Evolutionary conservation across 1,140 invertebrate species (phyloP).

Genomic region (Calosoma granatense): DNA sequence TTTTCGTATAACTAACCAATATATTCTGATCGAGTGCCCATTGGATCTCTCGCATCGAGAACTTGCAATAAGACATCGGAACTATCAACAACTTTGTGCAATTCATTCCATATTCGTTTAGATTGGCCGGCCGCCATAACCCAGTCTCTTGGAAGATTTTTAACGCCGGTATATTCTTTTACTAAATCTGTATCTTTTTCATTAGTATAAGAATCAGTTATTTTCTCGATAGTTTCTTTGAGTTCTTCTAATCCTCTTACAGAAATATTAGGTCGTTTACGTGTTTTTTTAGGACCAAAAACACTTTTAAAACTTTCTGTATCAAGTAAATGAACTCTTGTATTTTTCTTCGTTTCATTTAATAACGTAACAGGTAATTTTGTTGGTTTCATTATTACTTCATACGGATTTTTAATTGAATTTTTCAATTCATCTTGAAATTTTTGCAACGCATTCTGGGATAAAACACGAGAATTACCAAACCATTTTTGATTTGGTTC

Average conservation of each 20-base stretch:
- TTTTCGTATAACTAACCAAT: too few species aligned
- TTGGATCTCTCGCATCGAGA: constrained; percentile 88
- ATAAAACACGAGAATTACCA: constrained; percentile 84
- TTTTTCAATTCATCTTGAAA: constrained; percentile 95
- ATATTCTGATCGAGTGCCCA: constrained; percentile 88
- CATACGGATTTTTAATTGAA: constrained; percentile 91
- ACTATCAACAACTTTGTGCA: constrained; percentile 99
- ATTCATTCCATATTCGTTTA: constrained; percentile 97
- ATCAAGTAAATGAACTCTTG: constrained; percentile 88
- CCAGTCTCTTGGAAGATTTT: constrained; percentile 66
- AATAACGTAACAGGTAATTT: constrained; percentile 89
- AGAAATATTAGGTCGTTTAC: constrained; percentile 83
- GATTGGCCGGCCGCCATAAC: constrained; percentile 90
- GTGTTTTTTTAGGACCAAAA: constrained; percentile 88
- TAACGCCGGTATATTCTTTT: constrained; percentile 69
- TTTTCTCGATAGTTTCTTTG: constrained; percentile 56
- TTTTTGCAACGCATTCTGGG: constrained; percentile 89
- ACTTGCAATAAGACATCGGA: constrained; percentile 94
- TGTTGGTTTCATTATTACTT: constrained; percentile 95
- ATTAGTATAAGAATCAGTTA: constrained; percentile 64
- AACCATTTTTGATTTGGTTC: constrained; percentile 99
- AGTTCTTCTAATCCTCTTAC: constrained; percentile 62
- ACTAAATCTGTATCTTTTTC: constrained; percentile 74
- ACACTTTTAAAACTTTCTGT: constrained; percentile 90
- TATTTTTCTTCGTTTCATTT: constrained; percentile 85